phyloP scores from a whole-genome alignment of 2,797 vertebrate genomes.

The Gorsachius magnificus region DNA sequence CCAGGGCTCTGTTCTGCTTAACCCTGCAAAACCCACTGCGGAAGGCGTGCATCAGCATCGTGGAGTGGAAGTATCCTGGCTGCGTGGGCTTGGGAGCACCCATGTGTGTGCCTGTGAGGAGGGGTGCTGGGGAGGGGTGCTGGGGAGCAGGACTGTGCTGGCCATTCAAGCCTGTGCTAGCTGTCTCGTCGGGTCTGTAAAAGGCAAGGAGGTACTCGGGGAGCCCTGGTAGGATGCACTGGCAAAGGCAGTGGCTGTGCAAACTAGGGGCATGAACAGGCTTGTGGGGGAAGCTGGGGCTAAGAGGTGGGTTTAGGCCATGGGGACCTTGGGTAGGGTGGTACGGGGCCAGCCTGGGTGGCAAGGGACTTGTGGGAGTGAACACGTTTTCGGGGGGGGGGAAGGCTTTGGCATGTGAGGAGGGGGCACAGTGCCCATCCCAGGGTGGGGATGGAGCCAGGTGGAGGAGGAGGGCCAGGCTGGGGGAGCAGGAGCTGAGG shows the following conservation, averaged over 20 bases:
- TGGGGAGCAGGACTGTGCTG: not conserved
- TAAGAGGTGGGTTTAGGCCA: not conserved
- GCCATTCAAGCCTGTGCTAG: not conserved
- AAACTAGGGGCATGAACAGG: too few relatives aligned
- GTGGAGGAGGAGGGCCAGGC: not conserved
- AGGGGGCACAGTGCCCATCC: not conserved
- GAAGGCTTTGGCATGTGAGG: not conserved
- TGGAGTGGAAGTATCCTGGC: conserved; percentile 98
- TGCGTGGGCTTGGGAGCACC: not conserved
- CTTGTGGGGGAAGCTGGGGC: not conserved
- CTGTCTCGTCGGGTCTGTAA: not conserved
- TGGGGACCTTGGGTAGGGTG: not conserved
- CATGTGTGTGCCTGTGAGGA: not conserved
- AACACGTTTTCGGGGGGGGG: not conserved
- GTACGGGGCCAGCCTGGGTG: not conserved
- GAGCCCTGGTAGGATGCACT: rapidly evolving
- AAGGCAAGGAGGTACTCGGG: rapidly evolving
- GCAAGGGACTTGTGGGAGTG: not conserved
- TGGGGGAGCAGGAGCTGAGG: not conserved
- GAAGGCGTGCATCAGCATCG: conserved; percentile 93
- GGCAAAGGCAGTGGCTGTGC: not conserved
- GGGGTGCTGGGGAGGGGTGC: not conserved
- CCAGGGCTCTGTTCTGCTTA: conserved; percentile 90
- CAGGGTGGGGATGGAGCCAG: not conserved
- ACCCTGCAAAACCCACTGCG: conserved; percentile 90